phyloP scores from a whole-genome alignment of 2,113 vertebrate species.

The rat (Rattus norvegicus) region GRCr8 NC_086034.1:84277501-84278000 shows the following conservation, averaged over 20 bases:
- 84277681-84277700: no score
- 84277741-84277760: no score
- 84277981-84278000: background rate
- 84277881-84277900: rapidly evolving
- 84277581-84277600: background rate
- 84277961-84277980: background rate
- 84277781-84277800: background rate
- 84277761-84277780: background rate
- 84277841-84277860: rapidly evolving
- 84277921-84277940: background rate
- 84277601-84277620: no score
- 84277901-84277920: rapidly evolving
- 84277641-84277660: background rate
- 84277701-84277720: background rate
- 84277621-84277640: background rate
- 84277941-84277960: background rate
- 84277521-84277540: no score
- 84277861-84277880: rapidly evolving
- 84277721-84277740: rapidly evolving
- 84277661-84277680: background rate
- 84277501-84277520: rapidly evolving
- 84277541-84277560: rapidly evolving
- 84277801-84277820: rapidly evolving
- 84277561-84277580: background rate
- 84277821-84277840: background rate